These are phyloP conservation scores for Yponomeuta plumbellus DNA, from an alignment of 2,888 invertebrate genomes.

Conservation along the genomic window DNA sequence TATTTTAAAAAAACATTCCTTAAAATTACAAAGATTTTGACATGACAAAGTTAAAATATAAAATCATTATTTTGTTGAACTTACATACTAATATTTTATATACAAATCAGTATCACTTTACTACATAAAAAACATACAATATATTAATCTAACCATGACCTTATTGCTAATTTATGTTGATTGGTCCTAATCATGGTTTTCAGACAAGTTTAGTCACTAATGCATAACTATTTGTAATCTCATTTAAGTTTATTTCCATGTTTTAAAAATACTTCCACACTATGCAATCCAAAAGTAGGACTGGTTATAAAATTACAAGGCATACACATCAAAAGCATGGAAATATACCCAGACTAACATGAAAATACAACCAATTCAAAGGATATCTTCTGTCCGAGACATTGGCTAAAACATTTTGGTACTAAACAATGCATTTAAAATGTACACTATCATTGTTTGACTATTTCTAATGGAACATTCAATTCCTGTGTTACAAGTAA, in stretches of 20 bases:
- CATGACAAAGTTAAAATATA: neutral
- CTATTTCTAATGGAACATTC: slow-evolving; percentile 52
- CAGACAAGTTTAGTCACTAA: no score
- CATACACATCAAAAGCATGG: no score
- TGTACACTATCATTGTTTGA: slow-evolving; percentile 51
- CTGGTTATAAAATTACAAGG: no score
- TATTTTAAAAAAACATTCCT: neutral
- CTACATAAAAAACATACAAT: neutral
- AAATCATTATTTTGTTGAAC: neutral
- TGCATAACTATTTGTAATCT: no score
- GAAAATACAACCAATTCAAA: no score
- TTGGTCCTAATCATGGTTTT: no score
- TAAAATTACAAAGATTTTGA: neutral
- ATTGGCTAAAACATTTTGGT: no score
- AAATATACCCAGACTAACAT: no score
- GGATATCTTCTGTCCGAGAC: no score
- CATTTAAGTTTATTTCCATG: no score
- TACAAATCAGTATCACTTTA: neutral
- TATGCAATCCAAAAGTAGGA: no score
- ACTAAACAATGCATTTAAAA: slow-evolving; percentile 11
- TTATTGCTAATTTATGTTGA: neutral
- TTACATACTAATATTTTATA: neutral
- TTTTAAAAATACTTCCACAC: no score
- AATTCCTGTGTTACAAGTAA: slow-evolving; percentile 50
- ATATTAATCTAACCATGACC: slow-evolving; percentile 12